Evolutionary conservation across 2,797 vertebrate species (phyloP), one percentile per base, ranked within the genome.

Genomic region (Sorex maritimensis): DNA sequence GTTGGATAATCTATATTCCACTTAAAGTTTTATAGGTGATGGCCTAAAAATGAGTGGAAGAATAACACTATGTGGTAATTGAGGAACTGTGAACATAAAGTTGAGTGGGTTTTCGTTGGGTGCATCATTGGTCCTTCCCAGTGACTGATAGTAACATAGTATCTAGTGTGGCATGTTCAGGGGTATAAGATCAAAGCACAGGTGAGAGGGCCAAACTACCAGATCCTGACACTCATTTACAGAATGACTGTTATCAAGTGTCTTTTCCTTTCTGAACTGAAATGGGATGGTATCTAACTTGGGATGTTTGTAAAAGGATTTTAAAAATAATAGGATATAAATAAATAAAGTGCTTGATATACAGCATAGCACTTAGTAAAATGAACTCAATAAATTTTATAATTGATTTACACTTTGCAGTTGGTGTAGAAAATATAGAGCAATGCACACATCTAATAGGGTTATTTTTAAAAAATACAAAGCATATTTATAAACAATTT

Each of bases 171-270:
- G 19, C 11, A 55, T 55, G 52, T 55, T 55, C 52, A 55, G 13
- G 52, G 28, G 8, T 30, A n/a, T 2, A 81, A 88, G 12, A 49
- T 77, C 81, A 87, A 81, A 46, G 58, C 80, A 81, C 86, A 55
- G 34, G n/a, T 26, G 2, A 2, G 5, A 34, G 55, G 55, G 52
- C 5, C 44, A 34, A 34, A 83, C 5, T 17, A n/a, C 38, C 11
- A 12, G 10, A 55, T 44, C 72, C 58, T 26, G 30, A 12, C 68
- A 49, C 46, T 12, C 44, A 81, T 38, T 17, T 1, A 69, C 14
- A 44, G 69, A 12, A 11, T 24, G 8, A 0, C 69, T 10, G 15
- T 46, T 19, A 44, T 13, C 6, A 77, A 86, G 11, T 34, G 24
- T 69, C 34, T 67, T 78, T 30, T 69, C 14, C 44, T 89, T 44